A percentile compares a stretch with the other conserved stretches of the same genome.
These are phyloP conservation scores for Brevimyrus niger DNA, from an alignment of 2,113 vertebrate species.

Conservation along the genomic window DNA sequence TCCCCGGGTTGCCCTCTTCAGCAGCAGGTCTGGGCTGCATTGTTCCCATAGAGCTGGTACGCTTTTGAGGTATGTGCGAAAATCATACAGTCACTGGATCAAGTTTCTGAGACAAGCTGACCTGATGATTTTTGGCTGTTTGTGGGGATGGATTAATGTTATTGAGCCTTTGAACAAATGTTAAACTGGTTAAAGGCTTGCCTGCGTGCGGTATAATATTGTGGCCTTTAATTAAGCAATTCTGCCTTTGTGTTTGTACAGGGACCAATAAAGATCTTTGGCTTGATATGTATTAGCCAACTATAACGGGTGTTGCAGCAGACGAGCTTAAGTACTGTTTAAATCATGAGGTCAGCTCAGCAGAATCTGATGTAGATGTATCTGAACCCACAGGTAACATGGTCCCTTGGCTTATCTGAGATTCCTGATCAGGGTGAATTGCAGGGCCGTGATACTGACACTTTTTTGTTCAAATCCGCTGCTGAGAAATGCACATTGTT, in stretches of 20 bases:
- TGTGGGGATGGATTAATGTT: neutral
- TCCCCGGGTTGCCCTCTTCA: slow-evolving; percentile 39
- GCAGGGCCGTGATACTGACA: neutral
- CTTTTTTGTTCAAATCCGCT: neutral
- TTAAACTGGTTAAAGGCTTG: neutral
- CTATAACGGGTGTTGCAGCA: neutral
- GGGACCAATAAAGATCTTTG: neutral
- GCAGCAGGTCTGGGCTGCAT: slow-evolving; percentile 58
- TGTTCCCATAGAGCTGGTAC: slow-evolving; percentile 41
- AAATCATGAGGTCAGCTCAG: neutral
- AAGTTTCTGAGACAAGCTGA: neutral
- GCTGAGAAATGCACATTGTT: neutral
- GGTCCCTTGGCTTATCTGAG: neutral
- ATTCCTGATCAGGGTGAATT: neutral
- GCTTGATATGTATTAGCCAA: neutral
- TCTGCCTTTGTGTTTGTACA: neutral
- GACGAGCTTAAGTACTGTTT: neutral
- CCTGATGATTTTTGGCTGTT: neutral
- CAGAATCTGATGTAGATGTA: neutral
- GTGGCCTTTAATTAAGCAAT: slow-evolving; percentile 3
- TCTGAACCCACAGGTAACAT: neutral
- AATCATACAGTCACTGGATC: slow-evolving; percentile 20
- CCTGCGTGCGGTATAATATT: neutral
- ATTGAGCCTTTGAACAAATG: slow-evolving; percentile 7
- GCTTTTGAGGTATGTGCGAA: slow-evolving; percentile 56